Evolutionary conservation across 2,888 invertebrate genomes (phyloP).

Genomic region (Beris morrisii): DNA sequence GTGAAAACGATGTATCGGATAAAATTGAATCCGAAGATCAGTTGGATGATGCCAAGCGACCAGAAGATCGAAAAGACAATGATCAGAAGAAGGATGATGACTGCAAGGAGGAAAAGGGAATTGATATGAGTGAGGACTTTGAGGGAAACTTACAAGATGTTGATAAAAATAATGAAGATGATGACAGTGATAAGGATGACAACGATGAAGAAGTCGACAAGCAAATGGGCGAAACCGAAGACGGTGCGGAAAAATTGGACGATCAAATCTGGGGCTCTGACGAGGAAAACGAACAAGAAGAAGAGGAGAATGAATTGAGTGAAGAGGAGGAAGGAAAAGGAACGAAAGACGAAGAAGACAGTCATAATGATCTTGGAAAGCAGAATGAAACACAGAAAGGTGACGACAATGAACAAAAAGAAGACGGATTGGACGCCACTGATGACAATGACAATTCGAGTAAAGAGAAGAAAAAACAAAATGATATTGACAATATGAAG

Average conservation of each 20-base stretch:
- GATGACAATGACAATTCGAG: slow-evolving; percentile 28
- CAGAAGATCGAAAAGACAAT: slow-evolving; percentile 66
- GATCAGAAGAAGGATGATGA: slow-evolving; percentile 76
- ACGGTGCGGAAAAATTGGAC: slow-evolving; percentile 77
- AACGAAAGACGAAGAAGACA: slow-evolving; percentile 73
- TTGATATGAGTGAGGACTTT: slow-evolving; percentile 96
- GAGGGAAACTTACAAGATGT: slow-evolving; percentile 65
- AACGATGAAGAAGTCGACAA: slow-evolving; percentile 87
- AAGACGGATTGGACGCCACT: slow-evolving; percentile 56
- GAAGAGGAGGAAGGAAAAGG: slow-evolving; percentile 69
- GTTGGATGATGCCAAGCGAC: slow-evolving; percentile 81
- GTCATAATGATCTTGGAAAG: slow-evolving; percentile 54
- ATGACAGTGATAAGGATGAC: slow-evolving; percentile 65
- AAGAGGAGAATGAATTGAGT: slow-evolving; percentile 60
- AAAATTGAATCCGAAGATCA: slow-evolving; percentile 84
- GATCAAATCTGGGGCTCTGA: slow-evolving; percentile 85
- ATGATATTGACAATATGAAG: slow-evolving; percentile 82
- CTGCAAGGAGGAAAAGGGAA: slow-evolving; percentile 85
- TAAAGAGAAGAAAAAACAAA: slow-evolving; percentile 52
- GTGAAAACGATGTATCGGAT: slow-evolving; percentile 93
- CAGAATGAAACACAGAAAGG: slow-evolving; percentile 60
- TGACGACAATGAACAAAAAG: slow-evolving; percentile 61
- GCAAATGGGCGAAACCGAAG: slow-evolving; percentile 94
- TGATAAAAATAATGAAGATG: slow-evolving; percentile 63
- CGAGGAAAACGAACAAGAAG: slow-evolving; percentile 70